Conservation (phyloP, 2,888 invertebrate species). For the Pollenia angustigena region DNA sequence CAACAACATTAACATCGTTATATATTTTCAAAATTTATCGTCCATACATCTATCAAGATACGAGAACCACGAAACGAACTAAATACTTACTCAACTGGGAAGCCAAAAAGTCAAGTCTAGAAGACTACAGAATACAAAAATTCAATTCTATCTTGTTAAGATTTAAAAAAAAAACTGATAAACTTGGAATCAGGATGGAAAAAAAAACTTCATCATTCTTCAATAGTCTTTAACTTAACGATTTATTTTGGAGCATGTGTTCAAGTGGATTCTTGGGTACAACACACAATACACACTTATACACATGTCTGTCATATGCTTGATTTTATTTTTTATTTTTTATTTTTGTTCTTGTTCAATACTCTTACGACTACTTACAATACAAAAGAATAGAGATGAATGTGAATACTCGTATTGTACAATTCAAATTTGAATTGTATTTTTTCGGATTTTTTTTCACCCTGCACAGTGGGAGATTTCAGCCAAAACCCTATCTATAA, state of each 20-base stretch:
- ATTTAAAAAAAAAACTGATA: constrained; percentile 53
- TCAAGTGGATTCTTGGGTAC: constrained; percentile 60
- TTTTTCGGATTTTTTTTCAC: constrained; percentile 28
- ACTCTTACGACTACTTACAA: constrained; percentile 41
- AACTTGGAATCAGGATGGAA: constrained; percentile 38
- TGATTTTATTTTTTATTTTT: constrained; percentile 47
- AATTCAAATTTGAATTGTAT: constrained; percentile 68
- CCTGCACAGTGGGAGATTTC: no score
- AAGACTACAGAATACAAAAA: constrained; percentile 20
- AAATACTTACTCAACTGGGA: constrained; percentile 24
- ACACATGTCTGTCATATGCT: constrained; percentile 69
- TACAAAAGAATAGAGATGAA: constrained; percentile 54
- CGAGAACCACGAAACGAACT: constrained; percentile 43
- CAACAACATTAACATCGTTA: constrained; percentile 32
- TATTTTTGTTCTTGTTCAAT: constrained; percentile 33
- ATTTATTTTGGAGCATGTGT: constrained; percentile 71
- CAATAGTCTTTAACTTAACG: constrained; percentile 62
- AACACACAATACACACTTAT: constrained; percentile 55
- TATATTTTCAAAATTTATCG: constrained; percentile 71
- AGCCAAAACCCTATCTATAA: no score
- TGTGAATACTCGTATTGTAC: constrained; percentile 34
- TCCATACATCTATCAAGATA: constrained; percentile 72
- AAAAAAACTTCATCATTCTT: constrained; percentile 65
- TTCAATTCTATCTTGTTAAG: constrained; percentile 62
- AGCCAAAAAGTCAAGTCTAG: constrained; percentile 68